Percentiles rank a stretch among this genome's conserved stretches.
Conservation (phyloP, 2,113 vertebrate genomes). For the Dasypus novemcinctus region DNA sequence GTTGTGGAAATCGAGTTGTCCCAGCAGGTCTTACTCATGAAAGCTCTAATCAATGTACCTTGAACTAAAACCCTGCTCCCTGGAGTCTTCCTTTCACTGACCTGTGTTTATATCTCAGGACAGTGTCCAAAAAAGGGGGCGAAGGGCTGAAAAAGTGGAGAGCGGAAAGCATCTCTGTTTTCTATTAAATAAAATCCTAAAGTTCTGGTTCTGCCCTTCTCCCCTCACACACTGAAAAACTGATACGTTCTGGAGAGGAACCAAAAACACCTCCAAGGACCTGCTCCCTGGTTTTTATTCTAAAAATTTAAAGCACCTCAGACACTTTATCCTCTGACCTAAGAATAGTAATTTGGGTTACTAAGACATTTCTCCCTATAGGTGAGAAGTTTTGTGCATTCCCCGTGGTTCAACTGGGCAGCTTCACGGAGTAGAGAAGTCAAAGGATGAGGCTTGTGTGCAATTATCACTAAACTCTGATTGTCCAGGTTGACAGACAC, state of each 20-base stretch:
- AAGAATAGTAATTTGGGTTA: background rate
- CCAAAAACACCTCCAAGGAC: background rate
- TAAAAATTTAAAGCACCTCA: background rate
- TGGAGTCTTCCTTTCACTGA: too few species aligned
- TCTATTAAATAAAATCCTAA: background rate
- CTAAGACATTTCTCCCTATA: background rate
- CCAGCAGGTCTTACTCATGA: background rate
- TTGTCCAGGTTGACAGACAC: background rate
- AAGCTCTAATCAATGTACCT: background rate
- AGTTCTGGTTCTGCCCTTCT: background rate
- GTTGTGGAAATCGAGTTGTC: background rate
- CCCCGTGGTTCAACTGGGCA: background rate
- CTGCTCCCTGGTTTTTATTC: background rate
- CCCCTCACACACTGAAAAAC: background rate
- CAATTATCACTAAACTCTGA: background rate
- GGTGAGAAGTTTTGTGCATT: background rate
- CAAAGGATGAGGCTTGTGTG: background rate
- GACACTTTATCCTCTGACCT: background rate
- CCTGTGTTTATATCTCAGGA: background rate
- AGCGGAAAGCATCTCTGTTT: background rate
- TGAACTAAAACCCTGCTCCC: background rate
- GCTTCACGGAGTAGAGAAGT: background rate
- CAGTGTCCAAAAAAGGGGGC: fast-evolving
- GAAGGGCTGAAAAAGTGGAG: too few species aligned
- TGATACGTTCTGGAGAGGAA: background rate